Evolutionary conservation across 2,797 vertebrate genomes (phyloP), one percentile per base, ranked within the genome.

Genomic region (Takifugu ocellatus): DNA sequence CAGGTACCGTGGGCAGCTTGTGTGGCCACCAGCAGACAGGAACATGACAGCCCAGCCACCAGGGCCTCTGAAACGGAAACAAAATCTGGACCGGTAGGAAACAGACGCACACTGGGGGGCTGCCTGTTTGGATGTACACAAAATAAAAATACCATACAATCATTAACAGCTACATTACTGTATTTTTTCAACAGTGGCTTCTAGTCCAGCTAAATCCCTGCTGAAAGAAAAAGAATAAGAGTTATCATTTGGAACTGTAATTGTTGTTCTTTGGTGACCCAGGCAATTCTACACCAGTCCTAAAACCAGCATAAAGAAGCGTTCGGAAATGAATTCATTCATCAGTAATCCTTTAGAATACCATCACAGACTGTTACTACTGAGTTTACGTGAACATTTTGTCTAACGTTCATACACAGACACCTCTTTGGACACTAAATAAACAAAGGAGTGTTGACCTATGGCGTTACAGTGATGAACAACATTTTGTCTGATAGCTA

Each of bases 81-180:
- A 68, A 93, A 97, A 11, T 88, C 86, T 17, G 88, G 70, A 36
- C 77, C 78, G 57, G 87, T 94, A 54, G 93, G 89, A 75, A 98
- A 98, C 54, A 99, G 83, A 49, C 87, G 90, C 56, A 97, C 89
- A 64, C 90, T 90, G 45, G 78, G 68, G 0, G 96, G 95, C 68
- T 99, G 96, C 74, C 96, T 97, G 75, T 14, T 51, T 5, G 66
- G 52, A 83, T 49, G 66, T 50, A 80, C 6, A 56, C 60, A 76
- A 68, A 21, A 76, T 61, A 83, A 49, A 25, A 49, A 16, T 1
- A 48, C 25, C 56, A 14, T 25, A 5, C 17, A 33, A 21, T 53
- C 8, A 42, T 49, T 26, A 9, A 39, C 8, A 51, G 15, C 24
- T 26, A 29, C 26, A 46, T 17, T 46, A 14, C 33, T 36, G 31